Base-by-base conservation (phyloP, 1,140 invertebrate species). In the Conopomorpha cramerella region DNA sequence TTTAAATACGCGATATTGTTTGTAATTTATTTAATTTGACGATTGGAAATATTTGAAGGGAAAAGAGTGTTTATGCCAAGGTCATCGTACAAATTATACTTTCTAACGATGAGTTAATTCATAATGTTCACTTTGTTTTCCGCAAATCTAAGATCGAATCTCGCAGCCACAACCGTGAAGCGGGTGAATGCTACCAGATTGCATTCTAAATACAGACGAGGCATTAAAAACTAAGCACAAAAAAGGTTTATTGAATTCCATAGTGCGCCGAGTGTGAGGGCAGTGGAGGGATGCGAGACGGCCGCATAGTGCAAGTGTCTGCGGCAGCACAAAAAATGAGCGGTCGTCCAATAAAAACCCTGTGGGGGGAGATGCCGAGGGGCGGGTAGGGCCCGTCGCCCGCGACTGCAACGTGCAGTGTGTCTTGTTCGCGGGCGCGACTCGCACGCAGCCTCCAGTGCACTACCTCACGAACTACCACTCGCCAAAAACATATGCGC, bases 301-400 rank as follows among this genome's bases (percentile, higher is more conserved):
- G 51, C 56, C 61, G 48, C 58, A 64, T 65, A 63, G 64, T 62
- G 58, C 65, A 61, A 66, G 62, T 71, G 55, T 51, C 51, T 63
- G 50, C 50, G 45, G 51, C 41, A 67, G 54, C 68, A 76, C 72
- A 76, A 76, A 71, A 44, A 49, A 64, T 64, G 64, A 67, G 56
- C n/a, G n/a, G n/a, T n/a, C 65, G 53, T 50, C 67, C 64, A 72
- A 76, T 72, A 76, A 76, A 74, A 74, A 68, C 60, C 63, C 62
- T 47, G 64, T 51, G 49, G 66, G 60, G 63, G 56, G 65, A 68
- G 63, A 59, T 60, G 64, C 37, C 46, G 63, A 64, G 67, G 60
- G 64, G 65, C 63, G 65, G 63, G 68, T 51, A 55, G 34, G 57
- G 51, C 63, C 65, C 56, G 61, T 65, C 56, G 61, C 55, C 39